phyloP scores from a whole-genome alignment of 2,797 vertebrate genomes.

The Mallotus villosus region DNA sequence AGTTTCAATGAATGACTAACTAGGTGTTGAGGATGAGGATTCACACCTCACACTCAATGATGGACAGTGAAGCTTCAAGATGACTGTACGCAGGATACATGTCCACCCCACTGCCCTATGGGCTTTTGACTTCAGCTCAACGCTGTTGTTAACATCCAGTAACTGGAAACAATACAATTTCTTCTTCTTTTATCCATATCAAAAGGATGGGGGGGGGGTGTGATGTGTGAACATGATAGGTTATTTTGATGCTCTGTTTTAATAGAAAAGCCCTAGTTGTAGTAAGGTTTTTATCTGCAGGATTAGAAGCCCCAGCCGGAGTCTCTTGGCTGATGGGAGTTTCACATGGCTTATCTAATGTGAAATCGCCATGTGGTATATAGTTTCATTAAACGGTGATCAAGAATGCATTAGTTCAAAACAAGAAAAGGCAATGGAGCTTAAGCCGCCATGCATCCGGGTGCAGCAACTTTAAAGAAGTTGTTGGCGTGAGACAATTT shows the following conservation, averaged over 20 bases:
- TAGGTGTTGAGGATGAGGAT: conserved; percentile 69
- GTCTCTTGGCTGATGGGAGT: conserved; percentile 99
- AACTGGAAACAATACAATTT: conserved; percentile 24
- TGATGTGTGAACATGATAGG: conserved; percentile 61
- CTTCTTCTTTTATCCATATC: conserved; percentile 28
- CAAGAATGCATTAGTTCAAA: conserved; percentile 99
- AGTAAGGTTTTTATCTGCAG: conserved; percentile 99
- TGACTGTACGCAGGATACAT: neutral
- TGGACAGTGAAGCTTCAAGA: conserved; percentile 32
- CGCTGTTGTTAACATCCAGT: conserved; percentile 26
- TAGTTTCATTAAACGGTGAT: conserved; percentile 99
- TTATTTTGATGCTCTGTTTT: conserved; percentile 94
- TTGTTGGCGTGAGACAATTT: conserved; percentile 99
- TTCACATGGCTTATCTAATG: conserved; percentile 99
- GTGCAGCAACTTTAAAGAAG: conserved; percentile 99
- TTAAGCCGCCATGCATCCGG: conserved; percentile 99
- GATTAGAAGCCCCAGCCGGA: conserved; percentile 99
- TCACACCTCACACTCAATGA: conserved; percentile 70
- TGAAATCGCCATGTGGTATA: conserved; percentile 99
- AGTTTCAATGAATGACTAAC: conserved; percentile 73
- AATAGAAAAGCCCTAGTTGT: conserved; percentile 96
- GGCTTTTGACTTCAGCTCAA: conserved; percentile 39
- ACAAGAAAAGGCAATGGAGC: conserved; percentile 99
- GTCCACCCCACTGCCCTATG: conserved; percentile 56
- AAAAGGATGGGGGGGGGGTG: conserved; percentile 19